Conservation (phyloP, 2,888 invertebrate species). For the Malthinus flaveolus region DNA sequence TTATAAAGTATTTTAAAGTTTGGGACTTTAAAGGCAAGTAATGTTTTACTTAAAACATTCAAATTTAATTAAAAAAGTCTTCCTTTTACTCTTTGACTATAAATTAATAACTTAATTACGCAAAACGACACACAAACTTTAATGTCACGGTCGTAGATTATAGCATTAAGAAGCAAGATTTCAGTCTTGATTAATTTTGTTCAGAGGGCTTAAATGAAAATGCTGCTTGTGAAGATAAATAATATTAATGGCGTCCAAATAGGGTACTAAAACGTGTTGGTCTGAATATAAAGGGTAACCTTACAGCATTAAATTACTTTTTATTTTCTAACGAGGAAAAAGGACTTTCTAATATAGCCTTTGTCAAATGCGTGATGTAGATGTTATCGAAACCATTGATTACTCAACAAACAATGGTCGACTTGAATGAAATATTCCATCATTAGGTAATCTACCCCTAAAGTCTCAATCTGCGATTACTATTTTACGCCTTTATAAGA, state of each 20-base stretch:
- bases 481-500: too few relatives aligned
- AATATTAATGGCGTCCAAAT: constrained; percentile 21
- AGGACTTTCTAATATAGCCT: background rate
- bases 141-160: constrained; percentile 26
- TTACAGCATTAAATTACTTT: constrained; percentile 6
- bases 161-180: constrained; percentile 25
- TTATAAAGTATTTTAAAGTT: constrained; percentile 23
- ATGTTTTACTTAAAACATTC: constrained; percentile 21
- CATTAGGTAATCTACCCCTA: too few relatives aligned
- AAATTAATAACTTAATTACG: constrained; percentile 32
- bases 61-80: constrained; percentile 28
- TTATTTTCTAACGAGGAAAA: constrained; percentile 6
- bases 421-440: too few relatives aligned
- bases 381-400: background rate
- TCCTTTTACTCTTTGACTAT: constrained; percentile 19
- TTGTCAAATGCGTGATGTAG: background rate
- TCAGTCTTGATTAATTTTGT: constrained; percentile 27
- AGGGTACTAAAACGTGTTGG: constrained; percentile 16
- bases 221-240: constrained; percentile 19
- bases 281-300: constrained; percentile 10
- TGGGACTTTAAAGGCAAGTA: constrained; percentile 16
- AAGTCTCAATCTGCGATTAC: too few relatives aligned
- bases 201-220: constrained; percentile 21
- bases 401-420: background rate
- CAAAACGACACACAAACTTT: constrained; percentile 29